Evolutionary conservation across 2,113 vertebrate species (phyloP).

Genomic region (Sterna hirundo): DNA sequence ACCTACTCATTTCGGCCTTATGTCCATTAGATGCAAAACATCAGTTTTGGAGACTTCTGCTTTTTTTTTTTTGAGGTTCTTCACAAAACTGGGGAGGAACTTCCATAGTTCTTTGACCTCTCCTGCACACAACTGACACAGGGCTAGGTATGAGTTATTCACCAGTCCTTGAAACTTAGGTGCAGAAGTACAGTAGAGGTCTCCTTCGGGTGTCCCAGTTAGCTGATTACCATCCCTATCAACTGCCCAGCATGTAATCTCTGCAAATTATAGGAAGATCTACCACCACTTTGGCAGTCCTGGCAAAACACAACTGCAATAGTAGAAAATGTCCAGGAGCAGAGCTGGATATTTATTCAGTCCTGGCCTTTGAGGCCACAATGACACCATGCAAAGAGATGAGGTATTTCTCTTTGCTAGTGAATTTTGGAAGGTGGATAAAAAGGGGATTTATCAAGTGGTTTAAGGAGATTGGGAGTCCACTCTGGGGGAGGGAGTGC

Average conservation of each 20-base stretch:
- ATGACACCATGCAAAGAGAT: neutral
- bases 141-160: neutral
- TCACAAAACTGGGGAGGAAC: neutral
- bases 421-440: neutral
- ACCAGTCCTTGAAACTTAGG: neutral
- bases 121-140: neutral
- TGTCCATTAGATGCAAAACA: neutral
- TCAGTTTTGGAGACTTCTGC: neutral
- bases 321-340: neutral
- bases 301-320: neutral
- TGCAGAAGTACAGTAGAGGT: neutral
- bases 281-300: neutral
- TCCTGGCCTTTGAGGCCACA: neutral
- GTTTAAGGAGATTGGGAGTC: neutral
- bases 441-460: neutral
- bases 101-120: neutral
- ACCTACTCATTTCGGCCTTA: neutral
- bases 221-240: neutral
- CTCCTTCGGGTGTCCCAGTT: neutral
- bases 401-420: neutral
- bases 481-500: fast-evolving
- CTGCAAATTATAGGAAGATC: neutral
- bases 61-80: neutral
- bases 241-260: neutral
- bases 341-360: neutral